Evolutionary conservation across 1,140 invertebrate genomes (phyloP), one percentile per base, ranked within the genome.

Genomic region (Brachionus asplanchnoidis): DNA sequence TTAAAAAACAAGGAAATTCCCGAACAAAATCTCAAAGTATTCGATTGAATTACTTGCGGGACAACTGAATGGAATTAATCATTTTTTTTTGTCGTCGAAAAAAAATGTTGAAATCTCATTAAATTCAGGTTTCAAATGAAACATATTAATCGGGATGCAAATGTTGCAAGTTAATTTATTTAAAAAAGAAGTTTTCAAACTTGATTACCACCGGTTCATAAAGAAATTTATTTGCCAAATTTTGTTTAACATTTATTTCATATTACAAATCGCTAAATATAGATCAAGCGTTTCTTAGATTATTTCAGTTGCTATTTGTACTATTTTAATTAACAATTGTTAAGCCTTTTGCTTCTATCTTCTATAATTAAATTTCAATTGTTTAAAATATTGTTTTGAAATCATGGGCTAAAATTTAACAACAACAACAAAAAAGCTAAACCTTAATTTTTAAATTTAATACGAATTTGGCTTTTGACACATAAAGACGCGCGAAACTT

Each of bases 251-350:
- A 60, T 60, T 60, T 60, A 60, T 60, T 60, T 60, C 53, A 60
- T 60, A 60, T 60, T 60, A 60, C 53, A 60, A 60, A 60, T 60
- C 8, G 53, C 17, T 60, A 60, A 60, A 60, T 60, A 60, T 60
- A 60, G 53, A 60, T 60, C 53, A 60, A 60, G 53, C 53, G 20
- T 60, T 60, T 60, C n/a, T 60, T 60, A 60, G 53, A 60, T 60
- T 60, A 60, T 60, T 60, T 60, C 53, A 60, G 53, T 60, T 60
- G 53, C 53, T 60, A 60, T 60, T 60, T 60, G 53, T 60, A 60
- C 53, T 20, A 60, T 60, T 60, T 60, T 60, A 60, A 60, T 60
- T 60, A 60, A 60, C 53, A 60, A 60, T 60, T 60, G 53, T 26
- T 60, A 60, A 60, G 53, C 53, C 53, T 60, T 60, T 60, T 60